phyloP scores from a whole-genome alignment of 2,888 invertebrate genomes.

The Epiperipatus broadwayi region DNA sequence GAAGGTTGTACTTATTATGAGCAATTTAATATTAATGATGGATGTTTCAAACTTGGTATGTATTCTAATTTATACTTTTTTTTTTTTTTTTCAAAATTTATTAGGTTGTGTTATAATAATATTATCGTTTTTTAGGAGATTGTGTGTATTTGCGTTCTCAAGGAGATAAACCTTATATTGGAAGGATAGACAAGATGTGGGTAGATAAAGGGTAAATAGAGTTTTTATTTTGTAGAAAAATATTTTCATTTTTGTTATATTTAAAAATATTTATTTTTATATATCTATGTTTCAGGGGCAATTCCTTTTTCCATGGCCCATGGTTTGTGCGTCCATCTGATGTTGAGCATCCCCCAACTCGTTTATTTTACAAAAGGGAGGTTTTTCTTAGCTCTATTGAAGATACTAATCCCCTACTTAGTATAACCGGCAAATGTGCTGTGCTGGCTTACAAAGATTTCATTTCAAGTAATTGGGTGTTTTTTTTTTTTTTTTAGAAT shows the following conservation, averaged over 20 bases:
- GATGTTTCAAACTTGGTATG: conserved; percentile 29
- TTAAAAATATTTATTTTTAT: conserved; percentile 10
- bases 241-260: background rate
- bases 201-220: conserved; percentile 56
- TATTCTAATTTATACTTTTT: conserved; percentile 7
- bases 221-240: conserved; percentile 9
- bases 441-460: conserved; percentile 79
- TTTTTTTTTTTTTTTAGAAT: too few relatives aligned
- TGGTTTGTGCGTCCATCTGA: conserved; percentile 77
- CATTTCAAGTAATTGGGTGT: conserved; percentile 59
- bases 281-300: conserved; percentile 42
- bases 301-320: conserved; percentile 79
- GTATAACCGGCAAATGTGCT: conserved; percentile 73
- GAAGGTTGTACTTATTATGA: conserved; percentile 59
- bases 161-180: conserved; percentile 70
- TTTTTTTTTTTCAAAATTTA: conserved; percentile 8
- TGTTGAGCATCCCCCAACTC: conserved; percentile 47
- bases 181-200: conserved; percentile 87
- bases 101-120: conserved; percentile 47
- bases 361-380: conserved; percentile 80
- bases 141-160: conserved; percentile 84
- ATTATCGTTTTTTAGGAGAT: conserved; percentile 54
- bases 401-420: conserved; percentile 71
- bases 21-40: conserved; percentile 60
- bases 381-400: conserved; percentile 73